Percentiles rank a stretch among this genome's conserved stretches.
These are phyloP conservation scores for Nomia melanderi DNA, from an alignment of 1,140 invertebrate species.

Conservation along the genomic window DNA sequence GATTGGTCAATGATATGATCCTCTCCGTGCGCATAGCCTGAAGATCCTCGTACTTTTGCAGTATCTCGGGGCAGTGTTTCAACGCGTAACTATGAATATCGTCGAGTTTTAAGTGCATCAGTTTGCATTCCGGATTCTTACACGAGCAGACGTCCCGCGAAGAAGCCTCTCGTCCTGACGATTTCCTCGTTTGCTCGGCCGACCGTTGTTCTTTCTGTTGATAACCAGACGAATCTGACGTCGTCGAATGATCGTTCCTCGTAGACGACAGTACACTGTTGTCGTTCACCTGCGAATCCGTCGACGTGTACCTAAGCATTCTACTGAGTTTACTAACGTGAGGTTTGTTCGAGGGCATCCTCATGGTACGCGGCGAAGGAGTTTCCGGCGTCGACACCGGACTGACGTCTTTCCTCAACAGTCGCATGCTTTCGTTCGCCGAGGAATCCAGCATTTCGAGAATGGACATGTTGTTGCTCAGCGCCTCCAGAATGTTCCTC, in stretches of 20 bases:
- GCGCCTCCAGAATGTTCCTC: conserved; percentile 38
- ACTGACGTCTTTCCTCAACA: conserved; percentile 59
- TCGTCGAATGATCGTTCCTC: conserved; percentile 38
- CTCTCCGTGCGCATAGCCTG: conserved; percentile 73
- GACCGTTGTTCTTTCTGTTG: background rate
- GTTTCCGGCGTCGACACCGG: conserved; percentile 78
- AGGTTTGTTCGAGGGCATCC: conserved; percentile 73
- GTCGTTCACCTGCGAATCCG: conserved; percentile 20
- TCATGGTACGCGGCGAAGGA: conserved; percentile 75
- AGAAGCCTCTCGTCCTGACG: background rate
- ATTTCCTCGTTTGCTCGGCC: background rate
- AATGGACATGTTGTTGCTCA: conserved; percentile 65
- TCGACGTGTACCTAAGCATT: conserved; percentile 52
- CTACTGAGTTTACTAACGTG: conserved; percentile 52
- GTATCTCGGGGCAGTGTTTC: conserved; percentile 68
- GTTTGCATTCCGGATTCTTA: conserved; percentile 69
- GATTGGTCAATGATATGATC: conserved; percentile 72
- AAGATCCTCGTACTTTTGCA: conserved; percentile 72
- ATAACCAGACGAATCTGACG: conserved; percentile 39
- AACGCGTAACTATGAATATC: conserved; percentile 56
- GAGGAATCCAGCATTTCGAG: conserved; percentile 74
- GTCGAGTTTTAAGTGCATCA: conserved; percentile 62
- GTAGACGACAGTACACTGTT: conserved; percentile 25
- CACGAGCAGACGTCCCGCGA: conserved; percentile 62
- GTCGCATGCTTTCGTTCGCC: conserved; percentile 47